Percentiles rank a stretch among this genome's conserved stretches.
phyloP scores from a whole-genome alignment of 2,113 vertebrate species.

The Tetraodon nigroviridis region DNA sequence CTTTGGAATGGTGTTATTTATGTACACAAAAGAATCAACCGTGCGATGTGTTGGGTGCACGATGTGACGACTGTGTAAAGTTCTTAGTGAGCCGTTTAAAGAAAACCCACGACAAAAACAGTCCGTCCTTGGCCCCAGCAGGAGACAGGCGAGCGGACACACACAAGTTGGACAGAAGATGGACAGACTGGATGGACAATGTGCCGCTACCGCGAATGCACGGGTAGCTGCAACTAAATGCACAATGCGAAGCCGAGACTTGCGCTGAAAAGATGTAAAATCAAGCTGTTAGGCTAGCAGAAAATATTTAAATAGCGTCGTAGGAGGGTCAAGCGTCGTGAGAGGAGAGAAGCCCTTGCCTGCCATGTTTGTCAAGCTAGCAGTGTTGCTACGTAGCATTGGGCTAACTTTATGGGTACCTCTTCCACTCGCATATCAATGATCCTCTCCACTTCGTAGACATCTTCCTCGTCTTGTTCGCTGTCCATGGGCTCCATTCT shows the following conservation, averaged over 20 bases:
- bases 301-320: background rate
- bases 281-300: fast-evolving
- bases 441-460: slow-evolving; percentile 95
- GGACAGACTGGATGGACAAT: background rate
- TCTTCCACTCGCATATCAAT: slow-evolving; percentile 87
- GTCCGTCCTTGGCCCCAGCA: slow-evolving; percentile 53
- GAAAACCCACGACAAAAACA: background rate
- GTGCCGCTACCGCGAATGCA: background rate
- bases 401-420: slow-evolving; percentile 64
- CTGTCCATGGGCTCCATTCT: slow-evolving; percentile 72
- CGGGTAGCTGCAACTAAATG: fast-evolving
- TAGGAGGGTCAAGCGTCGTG: slow-evolving; percentile 16
- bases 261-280: background rate
- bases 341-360: slow-evolving; percentile 16
- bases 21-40: background rate
- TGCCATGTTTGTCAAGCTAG: slow-evolving; percentile 43
- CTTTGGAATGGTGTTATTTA: too few species aligned
- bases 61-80: too few species aligned
- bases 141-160: slow-evolving; percentile 45
- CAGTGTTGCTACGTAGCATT: slow-evolving; percentile 20
- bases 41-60: too few species aligned
- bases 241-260: background rate
- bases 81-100: too few species aligned
- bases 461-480: slow-evolving; percentile 82
- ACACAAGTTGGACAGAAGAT: slow-evolving; percentile 35